phyloP scores from a whole-genome alignment of 2,888 invertebrate species.

The Mallateleia sp. region DNA sequence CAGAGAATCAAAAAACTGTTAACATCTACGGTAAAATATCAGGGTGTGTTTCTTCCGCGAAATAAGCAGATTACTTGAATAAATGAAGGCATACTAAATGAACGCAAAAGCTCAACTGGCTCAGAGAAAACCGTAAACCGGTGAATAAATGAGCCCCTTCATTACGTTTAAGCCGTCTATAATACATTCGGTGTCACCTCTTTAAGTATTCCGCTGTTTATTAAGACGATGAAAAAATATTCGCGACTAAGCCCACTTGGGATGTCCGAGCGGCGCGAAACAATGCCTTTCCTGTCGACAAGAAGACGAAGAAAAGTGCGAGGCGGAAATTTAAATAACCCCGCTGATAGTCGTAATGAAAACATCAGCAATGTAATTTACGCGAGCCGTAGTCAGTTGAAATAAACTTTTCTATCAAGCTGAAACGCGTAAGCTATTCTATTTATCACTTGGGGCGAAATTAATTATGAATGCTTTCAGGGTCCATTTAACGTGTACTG shows the following conservation, averaged over 20 bases:
- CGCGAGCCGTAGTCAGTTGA: constrained; percentile 20
- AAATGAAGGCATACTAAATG: constrained; percentile 59
- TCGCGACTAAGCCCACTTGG: constrained; percentile 28
- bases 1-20: constrained; percentile 22
- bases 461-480: constrained; percentile 68
- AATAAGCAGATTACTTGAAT: constrained; percentile 70
- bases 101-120: constrained; percentile 55
- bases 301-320: background rate
- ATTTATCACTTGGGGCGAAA: constrained; percentile 59
- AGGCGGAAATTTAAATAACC: background rate
- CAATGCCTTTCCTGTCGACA: background rate
- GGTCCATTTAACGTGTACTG: constrained; percentile 62
- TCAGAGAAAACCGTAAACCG: constrained; percentile 46
- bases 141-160: constrained; percentile 66
- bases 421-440: constrained; percentile 53
- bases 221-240: constrained; percentile 61
- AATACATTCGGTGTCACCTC: constrained; percentile 54
- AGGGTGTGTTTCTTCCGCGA: constrained; percentile 16
- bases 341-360: constrained; percentile 39
- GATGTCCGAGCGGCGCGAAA: constrained; percentile 13
- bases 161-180: constrained; percentile 63
- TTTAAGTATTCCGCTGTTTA: constrained; percentile 60
- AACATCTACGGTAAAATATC: constrained; percentile 43
- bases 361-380: constrained; percentile 50
- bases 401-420: constrained; percentile 65